Conservation (phyloP, 2,888 invertebrate genomes). For the Trissonchulus latispiculum region DNA sequence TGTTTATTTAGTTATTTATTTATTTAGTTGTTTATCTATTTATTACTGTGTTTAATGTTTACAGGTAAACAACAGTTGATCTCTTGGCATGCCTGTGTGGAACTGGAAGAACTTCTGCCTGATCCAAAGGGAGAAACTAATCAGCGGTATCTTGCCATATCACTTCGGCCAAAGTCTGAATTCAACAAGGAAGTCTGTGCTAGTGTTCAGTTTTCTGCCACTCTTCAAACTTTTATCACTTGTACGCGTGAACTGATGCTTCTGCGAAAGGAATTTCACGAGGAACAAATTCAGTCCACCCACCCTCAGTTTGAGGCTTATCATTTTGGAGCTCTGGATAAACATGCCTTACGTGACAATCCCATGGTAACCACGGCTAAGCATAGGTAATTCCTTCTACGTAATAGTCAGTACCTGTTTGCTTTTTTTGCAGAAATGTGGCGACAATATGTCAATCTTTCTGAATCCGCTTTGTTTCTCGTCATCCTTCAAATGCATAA, state of each 20-base stretch:
- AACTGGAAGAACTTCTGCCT: slow-evolving; percentile 14
- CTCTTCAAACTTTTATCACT: slow-evolving; percentile 11
- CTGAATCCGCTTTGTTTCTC: no score
- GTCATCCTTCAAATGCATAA: no score
- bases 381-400: slow-evolving; percentile 1
- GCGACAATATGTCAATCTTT: no score
- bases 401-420: no score
- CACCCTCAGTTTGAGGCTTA: neutral
- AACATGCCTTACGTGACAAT: neutral
- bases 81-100: slow-evolving; percentile 11
- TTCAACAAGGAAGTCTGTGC: neutral
- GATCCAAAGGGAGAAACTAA: slow-evolving; percentile 4
- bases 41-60: no score
- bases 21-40: no score
- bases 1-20: no score
- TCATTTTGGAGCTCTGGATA: slow-evolving; percentile 8
- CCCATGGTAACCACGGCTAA: neutral
- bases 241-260: slow-evolving; percentile 10
- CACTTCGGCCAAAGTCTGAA: slow-evolving; percentile 8
- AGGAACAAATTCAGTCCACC: neutral
- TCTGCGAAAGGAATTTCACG: slow-evolving; percentile 6
- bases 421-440: no score
- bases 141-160: neutral
- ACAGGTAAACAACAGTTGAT: neutral
- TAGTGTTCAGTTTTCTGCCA: slow-evolving; percentile 1